Evolutionary conservation across 2,113 vertebrate genomes (phyloP).

Genomic region (Eulemur macaco): DNA sequence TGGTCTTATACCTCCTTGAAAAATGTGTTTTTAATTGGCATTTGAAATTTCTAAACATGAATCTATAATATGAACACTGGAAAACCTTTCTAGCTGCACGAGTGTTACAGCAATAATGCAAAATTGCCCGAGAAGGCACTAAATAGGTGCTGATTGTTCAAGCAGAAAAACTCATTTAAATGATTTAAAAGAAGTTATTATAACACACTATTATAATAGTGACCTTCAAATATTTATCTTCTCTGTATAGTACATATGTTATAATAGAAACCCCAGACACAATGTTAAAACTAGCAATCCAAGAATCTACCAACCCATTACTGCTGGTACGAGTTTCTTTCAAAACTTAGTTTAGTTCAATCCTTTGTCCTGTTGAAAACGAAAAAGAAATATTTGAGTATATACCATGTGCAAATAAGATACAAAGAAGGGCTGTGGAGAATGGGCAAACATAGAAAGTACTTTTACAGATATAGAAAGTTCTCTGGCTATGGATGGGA

Average conservation of each 20-base stretch:
- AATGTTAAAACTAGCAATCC: constrained; percentile 17
- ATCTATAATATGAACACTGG: constrained; percentile 57
- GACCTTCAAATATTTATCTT: constrained; percentile 66
- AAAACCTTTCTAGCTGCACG: constrained; percentile 30
- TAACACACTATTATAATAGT: constrained; percentile 9
- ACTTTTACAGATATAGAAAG: rapidly evolving
- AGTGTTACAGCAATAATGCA: constrained; percentile 53
- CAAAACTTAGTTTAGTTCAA: background rate
- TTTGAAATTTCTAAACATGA: constrained; percentile 64
- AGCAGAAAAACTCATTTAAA: constrained; percentile 77
- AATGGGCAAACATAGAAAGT: background rate
- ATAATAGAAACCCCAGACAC: constrained; percentile 44
- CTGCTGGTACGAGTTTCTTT: background rate
- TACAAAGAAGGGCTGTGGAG: background rate
- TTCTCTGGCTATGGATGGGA: rapidly evolving
- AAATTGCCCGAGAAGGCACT: constrained; percentile 62
- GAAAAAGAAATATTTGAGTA: background rate
- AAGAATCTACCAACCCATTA: background rate
- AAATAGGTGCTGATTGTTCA: constrained; percentile 51
- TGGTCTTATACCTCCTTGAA: background rate
- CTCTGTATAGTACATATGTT: background rate
- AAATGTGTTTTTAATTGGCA: background rate
- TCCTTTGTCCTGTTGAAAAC: background rate
- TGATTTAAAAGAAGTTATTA: constrained; percentile 70
- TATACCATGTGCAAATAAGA: background rate